These are phyloP conservation scores for Ceuthmochares aereus DNA, from an alignment of 2,113 vertebrate species.

Conservation along the genomic window DNA sequence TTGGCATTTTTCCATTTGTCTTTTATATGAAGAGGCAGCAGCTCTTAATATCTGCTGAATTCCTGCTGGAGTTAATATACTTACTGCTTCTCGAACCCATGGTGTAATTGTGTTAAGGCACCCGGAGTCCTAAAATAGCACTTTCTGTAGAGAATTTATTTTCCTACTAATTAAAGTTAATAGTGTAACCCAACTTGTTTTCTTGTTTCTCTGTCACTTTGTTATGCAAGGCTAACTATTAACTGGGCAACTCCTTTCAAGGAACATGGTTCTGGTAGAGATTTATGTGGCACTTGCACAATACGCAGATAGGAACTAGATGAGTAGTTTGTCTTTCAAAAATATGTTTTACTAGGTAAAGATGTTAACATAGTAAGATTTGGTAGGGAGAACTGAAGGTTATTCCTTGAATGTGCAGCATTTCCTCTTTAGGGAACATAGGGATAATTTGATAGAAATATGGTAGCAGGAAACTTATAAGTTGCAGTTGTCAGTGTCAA, in stretches of 20 bases:
- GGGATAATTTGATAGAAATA: not conserved
- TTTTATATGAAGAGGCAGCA: not conserved
- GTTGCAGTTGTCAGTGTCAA: not conserved
- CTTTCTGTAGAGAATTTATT: not conserved
- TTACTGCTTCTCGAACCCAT: not conserved
- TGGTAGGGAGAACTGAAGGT: not conserved
- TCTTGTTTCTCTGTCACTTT: not conserved
- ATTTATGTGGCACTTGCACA: not conserved
- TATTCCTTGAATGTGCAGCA: not conserved
- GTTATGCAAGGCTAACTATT: not conserved
- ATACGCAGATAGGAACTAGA: not conserved
- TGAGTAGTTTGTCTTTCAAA: not conserved
- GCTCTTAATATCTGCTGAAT: not conserved
- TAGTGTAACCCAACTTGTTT: not conserved
- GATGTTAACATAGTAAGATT: not conserved
- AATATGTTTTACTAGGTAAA: not conserved
- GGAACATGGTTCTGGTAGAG: accelerated
- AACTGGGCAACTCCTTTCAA: not conserved
- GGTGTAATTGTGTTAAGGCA: not conserved
- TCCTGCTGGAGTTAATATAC: not conserved
- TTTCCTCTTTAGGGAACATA: not conserved
- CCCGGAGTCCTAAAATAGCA: not conserved
- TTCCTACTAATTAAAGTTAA: not conserved
- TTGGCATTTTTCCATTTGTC: not conserved
- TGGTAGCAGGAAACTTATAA: not conserved